Percentiles rank a stretch among this genome's conserved stretches.
These are phyloP conservation scores for Harmothoe impar DNA, from an alignment of 2,888 invertebrate species.

Conservation along the genomic window DNA sequence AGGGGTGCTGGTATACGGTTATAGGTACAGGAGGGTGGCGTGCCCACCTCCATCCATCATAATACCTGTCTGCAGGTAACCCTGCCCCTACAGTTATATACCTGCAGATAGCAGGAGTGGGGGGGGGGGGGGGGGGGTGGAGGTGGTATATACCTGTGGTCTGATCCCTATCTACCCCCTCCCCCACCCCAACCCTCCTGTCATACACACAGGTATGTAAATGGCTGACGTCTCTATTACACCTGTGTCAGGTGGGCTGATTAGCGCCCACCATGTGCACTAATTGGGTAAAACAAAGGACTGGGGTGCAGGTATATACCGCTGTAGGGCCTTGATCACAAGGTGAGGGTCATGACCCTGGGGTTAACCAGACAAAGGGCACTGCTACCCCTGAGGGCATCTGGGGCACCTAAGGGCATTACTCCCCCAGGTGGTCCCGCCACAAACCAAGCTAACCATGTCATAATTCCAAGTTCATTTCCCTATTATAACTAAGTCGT, in stretches of 20 bases:
- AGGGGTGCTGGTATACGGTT: neutral
- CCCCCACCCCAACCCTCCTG: slow-evolving; percentile 7
- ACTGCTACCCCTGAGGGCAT: neutral
- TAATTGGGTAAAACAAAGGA: slow-evolving; percentile 30
- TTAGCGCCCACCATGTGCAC: slow-evolving; percentile 30
- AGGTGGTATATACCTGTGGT: neutral
- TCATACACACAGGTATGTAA: slow-evolving; percentile 19
- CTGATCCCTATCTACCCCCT: slow-evolving; percentile 37
- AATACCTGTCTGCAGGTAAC: neutral
- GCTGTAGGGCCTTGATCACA: neutral
- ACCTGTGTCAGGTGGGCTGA: slow-evolving; percentile 9
- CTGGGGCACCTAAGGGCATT: neutral
- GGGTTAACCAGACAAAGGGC: slow-evolving; percentile 28
- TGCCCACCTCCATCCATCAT: neutral
- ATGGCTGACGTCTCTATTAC: neutral
- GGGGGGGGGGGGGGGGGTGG: too few species aligned
- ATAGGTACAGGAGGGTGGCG: slow-evolving; percentile 33
- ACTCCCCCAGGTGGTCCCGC: slow-evolving; percentile 28
- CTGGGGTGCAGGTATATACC: neutral
- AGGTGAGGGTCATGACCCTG: neutral
- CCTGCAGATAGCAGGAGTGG: too few species aligned
- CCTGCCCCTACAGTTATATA: too few species aligned
- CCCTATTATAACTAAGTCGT: too few species aligned
- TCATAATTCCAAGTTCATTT: neutral
- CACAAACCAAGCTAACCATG: neutral